Evolutionary conservation across 2,113 vertebrate genomes (phyloP).

Genomic region (Donacobius atricapilla): DNA sequence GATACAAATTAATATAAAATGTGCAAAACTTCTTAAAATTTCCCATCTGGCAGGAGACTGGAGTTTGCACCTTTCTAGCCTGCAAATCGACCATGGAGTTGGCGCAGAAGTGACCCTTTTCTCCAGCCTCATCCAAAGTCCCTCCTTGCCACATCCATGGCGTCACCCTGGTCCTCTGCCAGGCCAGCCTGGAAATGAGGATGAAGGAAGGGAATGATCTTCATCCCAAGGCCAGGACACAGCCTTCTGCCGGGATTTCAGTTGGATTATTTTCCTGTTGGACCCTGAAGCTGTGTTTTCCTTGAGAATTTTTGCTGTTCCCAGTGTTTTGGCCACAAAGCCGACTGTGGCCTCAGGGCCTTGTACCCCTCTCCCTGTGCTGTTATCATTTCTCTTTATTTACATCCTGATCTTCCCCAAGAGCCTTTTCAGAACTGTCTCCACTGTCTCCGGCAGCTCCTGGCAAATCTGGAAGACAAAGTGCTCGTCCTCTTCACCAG

Average conservation of each 20-base stretch:
- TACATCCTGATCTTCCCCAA: not conserved
- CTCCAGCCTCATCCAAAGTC: not conserved
- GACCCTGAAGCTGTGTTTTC: not conserved
- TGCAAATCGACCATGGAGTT: not conserved
- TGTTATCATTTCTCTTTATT: not conserved
- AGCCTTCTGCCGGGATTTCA: not conserved
- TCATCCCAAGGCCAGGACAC: not conserved
- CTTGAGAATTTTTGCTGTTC: not conserved
- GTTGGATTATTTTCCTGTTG: not conserved
- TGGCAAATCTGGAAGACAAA: constrained; percentile 21
- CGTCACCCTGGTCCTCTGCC: not conserved
- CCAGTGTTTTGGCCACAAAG: not conserved
- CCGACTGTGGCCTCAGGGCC: not conserved
- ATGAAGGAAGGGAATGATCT: not conserved
- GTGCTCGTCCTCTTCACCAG: not conserved
- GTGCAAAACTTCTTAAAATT: not conserved
- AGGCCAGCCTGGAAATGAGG: not conserved
- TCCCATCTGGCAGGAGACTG: not conserved
- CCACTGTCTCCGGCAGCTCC: not conserved
- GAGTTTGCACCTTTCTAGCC: not conserved
- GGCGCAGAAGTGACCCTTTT: not conserved
- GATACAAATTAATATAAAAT: not conserved
- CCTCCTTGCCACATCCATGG: rapidly evolving
- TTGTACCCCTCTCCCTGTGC: not conserved
- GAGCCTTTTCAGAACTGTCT: not conserved